phyloP scores from a whole-genome alignment of 2,888 invertebrate genomes.

The Tachina grossa region DNA sequence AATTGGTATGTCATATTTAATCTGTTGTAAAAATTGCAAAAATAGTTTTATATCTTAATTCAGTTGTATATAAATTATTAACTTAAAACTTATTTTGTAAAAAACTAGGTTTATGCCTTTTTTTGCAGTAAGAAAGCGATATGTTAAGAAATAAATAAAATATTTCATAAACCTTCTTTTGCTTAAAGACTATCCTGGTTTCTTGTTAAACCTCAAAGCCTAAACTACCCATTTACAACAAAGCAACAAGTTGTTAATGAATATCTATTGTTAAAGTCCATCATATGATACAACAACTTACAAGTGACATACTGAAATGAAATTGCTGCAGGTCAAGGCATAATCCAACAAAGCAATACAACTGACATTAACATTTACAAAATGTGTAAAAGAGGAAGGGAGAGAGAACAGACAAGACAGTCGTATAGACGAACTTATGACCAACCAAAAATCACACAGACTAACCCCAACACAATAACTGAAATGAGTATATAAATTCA shows the following conservation, averaged over 20 bases:
- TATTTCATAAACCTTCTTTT: too few relatives aligned
- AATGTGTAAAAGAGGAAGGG: neutral
- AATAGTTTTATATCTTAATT: too few relatives aligned
- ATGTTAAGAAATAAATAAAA: too few relatives aligned
- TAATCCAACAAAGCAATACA: slow-evolving; percentile 19
- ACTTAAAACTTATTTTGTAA: too few relatives aligned
- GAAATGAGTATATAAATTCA: slow-evolving; percentile 32
- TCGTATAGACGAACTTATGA: neutral
- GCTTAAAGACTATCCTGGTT: neutral
- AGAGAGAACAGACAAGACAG: neutral
- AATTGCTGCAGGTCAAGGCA: slow-evolving; percentile 41
- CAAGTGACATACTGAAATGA: slow-evolving; percentile 40
- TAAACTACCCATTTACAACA: slow-evolving; percentile 26
- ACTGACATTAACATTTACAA: slow-evolving; percentile 35
- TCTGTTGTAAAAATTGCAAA: too few relatives aligned
- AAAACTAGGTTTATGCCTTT: too few relatives aligned
- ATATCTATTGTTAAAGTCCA: slow-evolving; percentile 40
- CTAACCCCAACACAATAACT: neutral
- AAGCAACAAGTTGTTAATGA: slow-evolving; percentile 63
- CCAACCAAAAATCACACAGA: neutral
- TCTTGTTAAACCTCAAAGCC: slow-evolving; percentile 13
- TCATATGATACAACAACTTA: neutral
- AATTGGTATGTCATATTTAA: too few relatives aligned
- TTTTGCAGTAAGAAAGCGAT: too few relatives aligned
- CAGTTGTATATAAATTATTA: too few relatives aligned